Base-by-base conservation (phyloP, 2,888 invertebrate genomes). In the Acheta domesticus region DNA sequence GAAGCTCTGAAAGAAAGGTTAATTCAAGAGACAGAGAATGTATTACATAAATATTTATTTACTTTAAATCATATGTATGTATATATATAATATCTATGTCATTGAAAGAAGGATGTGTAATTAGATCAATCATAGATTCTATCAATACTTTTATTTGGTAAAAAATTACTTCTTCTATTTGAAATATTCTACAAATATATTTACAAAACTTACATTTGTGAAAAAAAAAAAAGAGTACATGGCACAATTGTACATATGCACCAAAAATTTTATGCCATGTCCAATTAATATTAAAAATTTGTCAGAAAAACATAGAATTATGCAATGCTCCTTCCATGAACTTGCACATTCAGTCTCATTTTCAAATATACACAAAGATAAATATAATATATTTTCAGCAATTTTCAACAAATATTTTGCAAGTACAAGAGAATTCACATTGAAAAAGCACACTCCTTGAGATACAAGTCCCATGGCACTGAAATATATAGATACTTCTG, bases 151-250 rank as follows among this genome's bases (percentile, higher is more conserved):
- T 36, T 21, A 36, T 75, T 75, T 75, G 23, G 16, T 36, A 75
- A 75, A 75, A 75, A 21, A 21, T 75, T 36, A 36, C 19, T 75
- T 75, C 23, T 8, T 75, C 23, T 75, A 75, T 75, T 20, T n/a
- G 48, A 75, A 20, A 36, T 75, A 75, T 20, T 21, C 74, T 11
- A n/a, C 21, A 74, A 21, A 21, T 36, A 19, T 75, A 36, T 21
- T 11, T 75, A 75, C 75, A 75, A 21, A 21, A 20, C 48, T 19
- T 62, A 36, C 36, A 36, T 36, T 36, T 36, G 36, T 36, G 36
- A n/a, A 36, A 36, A 36, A 36, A 36, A 23, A 62, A n/a, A n/a
- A 62, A 62, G 0, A 62, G n/a, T 62, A 19, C 16, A 62, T 62
- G 62, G 62, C 62, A 62, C 62, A 19, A 4, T 62, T 62, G 62